These are phyloP conservation scores for Epinephelus cyanopodus DNA, from an alignment of 2,113 vertebrate genomes.

Conservation along the genomic window DNA sequence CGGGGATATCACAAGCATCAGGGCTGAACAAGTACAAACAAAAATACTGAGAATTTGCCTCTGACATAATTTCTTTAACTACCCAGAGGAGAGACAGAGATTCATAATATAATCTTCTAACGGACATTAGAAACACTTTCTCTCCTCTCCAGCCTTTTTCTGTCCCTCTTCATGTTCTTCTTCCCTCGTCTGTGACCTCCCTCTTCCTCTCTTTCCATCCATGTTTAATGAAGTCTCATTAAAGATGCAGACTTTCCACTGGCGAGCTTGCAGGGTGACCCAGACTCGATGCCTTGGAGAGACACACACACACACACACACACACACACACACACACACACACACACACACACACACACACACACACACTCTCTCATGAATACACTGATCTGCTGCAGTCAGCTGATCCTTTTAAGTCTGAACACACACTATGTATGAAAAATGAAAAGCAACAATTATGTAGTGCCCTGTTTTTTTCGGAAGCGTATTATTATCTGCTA, in stretches of 20 bases:
- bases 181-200: constrained; percentile 4
- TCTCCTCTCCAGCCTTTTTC: not conserved
- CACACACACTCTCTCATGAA: constrained; percentile 14
- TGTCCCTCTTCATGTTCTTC: constrained; percentile 2
- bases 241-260: constrained; percentile 87
- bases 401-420: constrained; percentile 14
- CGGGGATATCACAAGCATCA: not conserved
- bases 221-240: constrained; percentile 85
- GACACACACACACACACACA: not conserved
- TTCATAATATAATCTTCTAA: not conserved
- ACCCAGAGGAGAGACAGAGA: not conserved
- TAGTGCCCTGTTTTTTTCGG: too few species aligned
- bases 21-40: not conserved
- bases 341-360: not conserved
- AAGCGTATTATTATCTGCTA: constrained; percentile 4
- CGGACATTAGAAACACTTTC: not conserved
- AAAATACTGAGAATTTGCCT: not conserved
- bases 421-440: not conserved
- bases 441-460: not conserved
- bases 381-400: constrained; percentile 26
- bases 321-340: not conserved
- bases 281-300: constrained; percentile 54
- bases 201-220: constrained; percentile 49
- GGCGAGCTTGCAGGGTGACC: constrained; percentile 73
- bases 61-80: not conserved